Conservation (phyloP, 2,888 invertebrate genomes). For the Aromia moschata region DNA sequence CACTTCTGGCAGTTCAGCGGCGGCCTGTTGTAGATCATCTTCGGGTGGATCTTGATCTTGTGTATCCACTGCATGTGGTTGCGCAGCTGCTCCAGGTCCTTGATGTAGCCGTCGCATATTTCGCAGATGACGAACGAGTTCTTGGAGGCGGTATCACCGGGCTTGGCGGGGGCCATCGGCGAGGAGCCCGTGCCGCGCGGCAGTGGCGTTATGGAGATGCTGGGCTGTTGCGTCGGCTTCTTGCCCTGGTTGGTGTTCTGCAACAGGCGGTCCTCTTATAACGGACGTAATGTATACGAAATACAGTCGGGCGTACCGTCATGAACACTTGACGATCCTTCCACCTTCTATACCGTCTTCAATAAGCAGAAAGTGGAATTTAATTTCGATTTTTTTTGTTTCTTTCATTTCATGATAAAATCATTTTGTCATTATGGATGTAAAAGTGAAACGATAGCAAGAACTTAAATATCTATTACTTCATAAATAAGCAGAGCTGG, state of each 20-base stretch:
- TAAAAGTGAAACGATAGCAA: too few relatives aligned
- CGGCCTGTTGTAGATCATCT: conserved; percentile 94
- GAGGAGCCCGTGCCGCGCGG: conserved; percentile 70
- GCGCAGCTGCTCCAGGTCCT: conserved; percentile 91
- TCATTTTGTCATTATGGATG: too few relatives aligned
- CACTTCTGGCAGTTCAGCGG: conserved; percentile 96
- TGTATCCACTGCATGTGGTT: conserved; percentile 99
- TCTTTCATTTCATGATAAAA: too few relatives aligned
- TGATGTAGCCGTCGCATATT: conserved; percentile 95
- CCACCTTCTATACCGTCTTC: too few relatives aligned
- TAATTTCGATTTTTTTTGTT: too few relatives aligned
- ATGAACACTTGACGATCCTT: too few relatives aligned
- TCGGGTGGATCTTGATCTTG: conserved; percentile 95
- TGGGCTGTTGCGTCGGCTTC: conserved; percentile 75
- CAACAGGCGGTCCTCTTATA: too few relatives aligned
- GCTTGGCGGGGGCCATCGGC: conserved; percentile 58
- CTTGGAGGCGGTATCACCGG: conserved; percentile 71
- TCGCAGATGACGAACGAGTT: conserved; percentile 93
- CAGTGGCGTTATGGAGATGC: conserved; percentile 89
- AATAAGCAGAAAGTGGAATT: too few relatives aligned
- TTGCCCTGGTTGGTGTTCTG: conserved; percentile 40
- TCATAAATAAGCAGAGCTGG: too few relatives aligned
- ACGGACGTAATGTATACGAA: too few relatives aligned
- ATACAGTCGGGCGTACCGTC: too few relatives aligned
- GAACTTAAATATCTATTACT: too few relatives aligned